Conservation (phyloP, 1,140 invertebrate species). For the Formica selysi region DNA sequence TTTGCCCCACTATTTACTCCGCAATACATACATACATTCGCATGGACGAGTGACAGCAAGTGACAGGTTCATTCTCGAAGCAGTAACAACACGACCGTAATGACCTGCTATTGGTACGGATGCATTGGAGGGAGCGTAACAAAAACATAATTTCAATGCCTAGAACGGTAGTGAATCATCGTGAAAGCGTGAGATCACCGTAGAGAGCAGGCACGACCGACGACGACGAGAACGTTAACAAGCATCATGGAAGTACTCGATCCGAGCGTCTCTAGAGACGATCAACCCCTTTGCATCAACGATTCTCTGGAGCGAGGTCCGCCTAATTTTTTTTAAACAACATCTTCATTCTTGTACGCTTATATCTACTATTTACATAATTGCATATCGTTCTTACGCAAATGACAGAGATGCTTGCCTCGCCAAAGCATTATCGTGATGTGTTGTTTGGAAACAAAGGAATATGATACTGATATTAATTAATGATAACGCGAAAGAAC, state of each 20-base stretch:
- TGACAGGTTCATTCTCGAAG: neutral
- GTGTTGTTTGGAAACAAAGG: slow-evolving; percentile 70
- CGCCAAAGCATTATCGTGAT: neutral
- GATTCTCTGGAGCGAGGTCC: slow-evolving; percentile 80
- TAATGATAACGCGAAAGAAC: neutral
- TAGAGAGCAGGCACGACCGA: neutral
- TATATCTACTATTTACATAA: slow-evolving; percentile 3
- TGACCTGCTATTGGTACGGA: neutral
- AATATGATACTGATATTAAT: neutral
- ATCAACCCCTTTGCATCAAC: slow-evolving; percentile 79
- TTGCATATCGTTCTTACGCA: neutral
- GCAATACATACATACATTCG: neutral
- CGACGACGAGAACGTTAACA: neutral
- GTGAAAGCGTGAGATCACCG: slow-evolving; percentile 51
- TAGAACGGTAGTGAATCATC: slow-evolving; percentile 17
- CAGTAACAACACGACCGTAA: neutral
- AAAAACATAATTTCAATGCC: slow-evolving; percentile 34
- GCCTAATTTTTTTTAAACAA: neutral
- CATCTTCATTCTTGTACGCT: neutral
- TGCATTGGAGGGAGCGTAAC: neutral
- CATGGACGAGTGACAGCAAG: neutral
- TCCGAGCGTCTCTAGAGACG: slow-evolving; percentile 79
- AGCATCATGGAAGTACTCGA: slow-evolving; percentile 79
- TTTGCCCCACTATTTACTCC: neutral
- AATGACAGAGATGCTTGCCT: neutral